Evolutionary conservation across 1,140 invertebrate species (phyloP), one percentile per base, ranked within the genome.

Genomic region (Episyrphus balteatus): DNA sequence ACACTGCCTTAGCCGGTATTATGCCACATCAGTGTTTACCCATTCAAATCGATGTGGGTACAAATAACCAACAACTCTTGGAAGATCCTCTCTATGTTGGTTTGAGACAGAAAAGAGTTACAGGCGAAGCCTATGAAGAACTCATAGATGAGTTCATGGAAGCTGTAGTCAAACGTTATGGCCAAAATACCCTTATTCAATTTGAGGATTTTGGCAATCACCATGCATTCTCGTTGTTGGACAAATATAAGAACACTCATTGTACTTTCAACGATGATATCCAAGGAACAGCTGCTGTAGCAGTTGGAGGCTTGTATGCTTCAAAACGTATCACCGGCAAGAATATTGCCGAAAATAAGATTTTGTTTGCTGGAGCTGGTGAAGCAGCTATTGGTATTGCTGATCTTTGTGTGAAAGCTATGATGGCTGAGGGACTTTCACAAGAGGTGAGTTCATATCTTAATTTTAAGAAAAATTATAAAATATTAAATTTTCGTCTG

Each of bases 131-230:
- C 47, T 99, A 99, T 69, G 94, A 98, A 66, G 86, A 88, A 36
- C 86, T 99, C 55, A 81, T 99, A 46, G 95, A 99, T 61, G 96
- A 99, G 70, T 98, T 99, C 66, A 98, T 99, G 93, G 74, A 88
- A 61, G 93, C 92, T 2, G 88, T 91, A 46, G 88, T 95, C 1
- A 83, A 82, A 68, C 83, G 90, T 70, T 95, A 92, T 61, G 86
- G 86, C 44, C 88, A 90, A 65, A 90, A 91, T 57, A 88, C 86
- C 2, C 72, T 92, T 1, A 85, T 92, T 55, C 88, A 90, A 80
- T 97, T 98, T 71, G 93, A 98, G 77, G 94, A 98, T 70, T 98
- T 98, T 69, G 93, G 86, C 26, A 88, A 93, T 59, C 78, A 82
- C 53, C 98, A 97, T 73, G 93, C 93, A 38, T 93, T 92, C 73